Percentiles rank a stretch among this genome's conserved stretches.
Conservation (phyloP, 2,888 invertebrate genomes). For the Tinea trinotella region DNA sequence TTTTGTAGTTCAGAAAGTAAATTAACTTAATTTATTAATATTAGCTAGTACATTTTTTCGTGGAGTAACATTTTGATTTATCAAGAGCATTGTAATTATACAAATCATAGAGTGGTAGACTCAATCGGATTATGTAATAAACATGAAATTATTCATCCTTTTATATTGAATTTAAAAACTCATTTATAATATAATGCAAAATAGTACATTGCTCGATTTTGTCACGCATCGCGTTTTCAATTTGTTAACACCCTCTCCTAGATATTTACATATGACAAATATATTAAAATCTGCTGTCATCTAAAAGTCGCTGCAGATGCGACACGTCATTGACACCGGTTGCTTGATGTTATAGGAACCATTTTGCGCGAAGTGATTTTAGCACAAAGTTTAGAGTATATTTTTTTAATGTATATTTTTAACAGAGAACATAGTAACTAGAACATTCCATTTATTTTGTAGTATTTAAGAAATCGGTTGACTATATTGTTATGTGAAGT, state of each 20-base stretch:
- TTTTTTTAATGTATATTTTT: too few relatives aligned
- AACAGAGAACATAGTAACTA: too few relatives aligned
- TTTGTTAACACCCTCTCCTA: conserved; percentile 12
- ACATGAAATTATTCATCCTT: too few relatives aligned
- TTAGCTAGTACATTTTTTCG: background rate
- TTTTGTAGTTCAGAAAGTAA: conserved; percentile 12
- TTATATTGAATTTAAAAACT: too few relatives aligned
- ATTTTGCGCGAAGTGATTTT: background rate
- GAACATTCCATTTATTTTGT: too few relatives aligned
- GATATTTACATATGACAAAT: conserved; percentile 61
- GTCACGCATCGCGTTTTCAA: conserved; percentile 33
- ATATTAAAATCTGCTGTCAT: conserved; percentile 70
- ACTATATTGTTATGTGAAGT: too few relatives aligned
- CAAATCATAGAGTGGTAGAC: too few relatives aligned
- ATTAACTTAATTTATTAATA: conserved; percentile 16
- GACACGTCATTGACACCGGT: conserved; percentile 65
- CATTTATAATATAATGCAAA: too few relatives aligned
- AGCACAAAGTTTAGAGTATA: background rate
- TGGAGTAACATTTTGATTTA: background rate
- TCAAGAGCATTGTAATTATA: background rate
- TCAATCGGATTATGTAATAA: too few relatives aligned
- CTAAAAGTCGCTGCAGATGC: conserved; percentile 51
- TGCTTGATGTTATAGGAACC: conserved; percentile 25
- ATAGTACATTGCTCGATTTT: conserved; percentile 33
- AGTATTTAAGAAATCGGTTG: too few relatives aligned